A percentile compares a stretch with the other conserved stretches of the same genome.
These are phyloP conservation scores for Grapholita molesta DNA, from an alignment of 1,140 invertebrate genomes.

Conservation along the genomic window DNA sequence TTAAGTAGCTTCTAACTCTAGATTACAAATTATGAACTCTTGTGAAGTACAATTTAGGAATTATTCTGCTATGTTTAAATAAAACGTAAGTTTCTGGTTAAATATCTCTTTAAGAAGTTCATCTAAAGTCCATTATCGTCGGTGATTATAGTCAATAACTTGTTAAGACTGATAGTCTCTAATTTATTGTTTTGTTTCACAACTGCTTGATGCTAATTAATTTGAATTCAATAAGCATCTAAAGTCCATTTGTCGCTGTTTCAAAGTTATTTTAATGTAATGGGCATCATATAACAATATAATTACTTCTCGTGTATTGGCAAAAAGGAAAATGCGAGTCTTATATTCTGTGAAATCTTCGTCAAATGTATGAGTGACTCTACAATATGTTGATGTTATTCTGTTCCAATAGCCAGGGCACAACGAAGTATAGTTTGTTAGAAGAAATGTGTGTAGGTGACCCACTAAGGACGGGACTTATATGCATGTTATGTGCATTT, in stretches of 20 bases:
- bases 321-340: too few species aligned
- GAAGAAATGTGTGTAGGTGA: too few species aligned
- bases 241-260: background rate
- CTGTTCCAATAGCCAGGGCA: too few species aligned
- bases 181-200: conserved; percentile 17
- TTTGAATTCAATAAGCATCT: background rate
- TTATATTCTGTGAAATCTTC: too few species aligned
- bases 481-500: too few species aligned
- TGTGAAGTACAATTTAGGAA: conserved; percentile 43
- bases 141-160: conserved; percentile 41
- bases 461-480: too few species aligned
- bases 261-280: background rate
- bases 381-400: too few species aligned
- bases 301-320: too few species aligned
- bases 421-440: too few species aligned
- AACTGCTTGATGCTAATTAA: background rate
- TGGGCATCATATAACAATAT: background rate
- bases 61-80: conserved; percentile 21
- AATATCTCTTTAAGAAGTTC: background rate
- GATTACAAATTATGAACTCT: conserved; percentile 24
- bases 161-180: conserved; percentile 53
- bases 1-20: conserved; percentile 26
- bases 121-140: conserved; percentile 35
- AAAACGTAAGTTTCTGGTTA: background rate
- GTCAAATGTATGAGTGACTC: too few species aligned